phyloP scores from a whole-genome alignment of 2,888 invertebrate species.

The Ischnura elegans region DNA sequence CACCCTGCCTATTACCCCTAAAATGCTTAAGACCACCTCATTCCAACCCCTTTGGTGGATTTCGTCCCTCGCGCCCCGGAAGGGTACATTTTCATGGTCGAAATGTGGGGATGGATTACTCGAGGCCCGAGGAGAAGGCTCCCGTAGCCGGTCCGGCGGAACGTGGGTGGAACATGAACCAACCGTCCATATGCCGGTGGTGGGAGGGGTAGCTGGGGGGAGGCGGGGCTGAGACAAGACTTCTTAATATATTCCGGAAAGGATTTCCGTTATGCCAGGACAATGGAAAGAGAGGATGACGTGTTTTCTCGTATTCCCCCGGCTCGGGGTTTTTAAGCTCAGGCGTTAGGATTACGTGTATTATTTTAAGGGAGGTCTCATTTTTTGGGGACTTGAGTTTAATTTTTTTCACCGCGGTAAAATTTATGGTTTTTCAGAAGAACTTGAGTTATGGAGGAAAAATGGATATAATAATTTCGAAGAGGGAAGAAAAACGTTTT shows the following conservation, averaged over 20 bases:
- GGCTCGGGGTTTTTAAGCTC: conserved; percentile 6
- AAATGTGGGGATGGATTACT: conserved; percentile 19
- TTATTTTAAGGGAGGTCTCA: neutral
- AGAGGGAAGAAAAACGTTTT: neutral
- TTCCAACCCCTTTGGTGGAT: neutral
- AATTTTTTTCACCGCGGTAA: neutral
- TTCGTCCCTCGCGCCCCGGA: neutral
- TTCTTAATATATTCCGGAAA: conserved; percentile 42
- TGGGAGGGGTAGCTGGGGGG: neutral
- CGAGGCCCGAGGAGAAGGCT: neutral
- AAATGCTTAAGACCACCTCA: too few relatives aligned
- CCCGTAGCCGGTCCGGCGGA: neutral
- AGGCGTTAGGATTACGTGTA: conserved; percentile 4
- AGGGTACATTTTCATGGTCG: conserved; percentile 5
- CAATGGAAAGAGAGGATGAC: neutral
- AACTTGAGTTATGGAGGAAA: neutral
- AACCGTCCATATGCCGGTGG: neutral
- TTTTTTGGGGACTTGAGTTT: neutral
- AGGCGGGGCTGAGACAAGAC: conserved; percentile 3
- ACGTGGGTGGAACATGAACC: neutral
- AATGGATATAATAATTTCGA: neutral
- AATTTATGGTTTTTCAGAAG: conserved; percentile 1
- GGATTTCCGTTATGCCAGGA: conserved; percentile 1
- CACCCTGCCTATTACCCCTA: neutral
- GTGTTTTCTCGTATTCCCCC: conserved; percentile 15